phyloP scores from a whole-genome alignment of 2,888 invertebrate genomes.

The Anagyrus pseudococci region DNA sequence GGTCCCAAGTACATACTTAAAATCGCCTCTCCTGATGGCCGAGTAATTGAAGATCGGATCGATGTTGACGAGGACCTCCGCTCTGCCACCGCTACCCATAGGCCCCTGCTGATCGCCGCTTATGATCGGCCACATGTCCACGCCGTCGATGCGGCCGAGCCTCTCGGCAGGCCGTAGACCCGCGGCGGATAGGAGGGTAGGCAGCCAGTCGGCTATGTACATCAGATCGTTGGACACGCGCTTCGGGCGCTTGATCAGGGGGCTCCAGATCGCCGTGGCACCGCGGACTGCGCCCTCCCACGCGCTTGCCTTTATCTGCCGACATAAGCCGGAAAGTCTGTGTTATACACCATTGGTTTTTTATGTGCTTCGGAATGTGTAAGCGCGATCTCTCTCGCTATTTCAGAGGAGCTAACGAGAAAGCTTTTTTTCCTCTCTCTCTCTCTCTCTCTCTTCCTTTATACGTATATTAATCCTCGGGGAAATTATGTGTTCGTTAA shows the following conservation, averaged over 20 bases:
- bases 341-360: too few species aligned
- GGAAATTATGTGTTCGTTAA: too few species aligned
- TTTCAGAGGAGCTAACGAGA: too few species aligned
- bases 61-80: slow-evolving; percentile 68
- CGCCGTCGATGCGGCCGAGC: slow-evolving; percentile 63
- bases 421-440: too few species aligned
- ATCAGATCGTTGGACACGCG: slow-evolving; percentile 64
- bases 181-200: slow-evolving; percentile 66
- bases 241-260: slow-evolving; percentile 59
- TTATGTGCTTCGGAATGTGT: not conserved
- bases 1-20: slow-evolving; percentile 71
- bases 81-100: slow-evolving; percentile 54
- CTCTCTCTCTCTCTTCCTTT: too few species aligned
- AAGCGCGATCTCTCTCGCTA: too few species aligned
- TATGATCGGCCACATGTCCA: slow-evolving; percentile 65
- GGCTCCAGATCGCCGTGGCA: slow-evolving; percentile 67
- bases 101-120: slow-evolving; percentile 56
- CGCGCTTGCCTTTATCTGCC: slow-evolving; percentile 66
- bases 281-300: slow-evolving; percentile 72
- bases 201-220: slow-evolving; percentile 68
- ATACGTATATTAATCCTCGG: too few species aligned
- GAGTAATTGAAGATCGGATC: slow-evolving; percentile 67
- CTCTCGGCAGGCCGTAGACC: slow-evolving; percentile 49
- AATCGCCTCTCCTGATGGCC: slow-evolving; percentile 68
- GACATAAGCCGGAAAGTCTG: not conserved